phyloP scores from a whole-genome alignment of 2,113 vertebrate genomes.

The Eurystomus gularis region DNA sequence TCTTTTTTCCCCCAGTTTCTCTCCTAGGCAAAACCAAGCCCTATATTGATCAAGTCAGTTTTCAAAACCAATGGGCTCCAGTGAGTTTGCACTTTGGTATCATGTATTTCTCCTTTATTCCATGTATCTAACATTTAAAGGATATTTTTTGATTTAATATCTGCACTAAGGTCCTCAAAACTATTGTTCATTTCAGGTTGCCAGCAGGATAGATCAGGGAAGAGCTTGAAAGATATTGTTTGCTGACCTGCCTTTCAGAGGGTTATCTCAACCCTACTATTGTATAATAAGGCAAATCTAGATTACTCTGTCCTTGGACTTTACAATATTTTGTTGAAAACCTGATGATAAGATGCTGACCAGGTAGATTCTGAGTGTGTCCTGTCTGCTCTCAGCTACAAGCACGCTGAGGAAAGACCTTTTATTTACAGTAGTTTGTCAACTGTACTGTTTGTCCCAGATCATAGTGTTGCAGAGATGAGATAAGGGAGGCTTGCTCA shows the following conservation, averaged over 20 bases:
- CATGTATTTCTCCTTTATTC: background rate
- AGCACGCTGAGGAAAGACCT: background rate
- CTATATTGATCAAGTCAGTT: background rate
- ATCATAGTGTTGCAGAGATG: background rate
- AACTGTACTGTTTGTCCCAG: background rate
- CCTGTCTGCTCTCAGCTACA: background rate
- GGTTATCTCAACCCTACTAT: background rate
- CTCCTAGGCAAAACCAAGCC: background rate
- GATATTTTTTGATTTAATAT: background rate
- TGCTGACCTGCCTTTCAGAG: background rate
- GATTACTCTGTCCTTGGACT: background rate
- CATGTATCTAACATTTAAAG: background rate
- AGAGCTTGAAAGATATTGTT: background rate
- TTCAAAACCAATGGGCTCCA: background rate
- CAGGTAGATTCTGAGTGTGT: background rate
- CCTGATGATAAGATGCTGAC: background rate
- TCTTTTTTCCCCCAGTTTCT: background rate
- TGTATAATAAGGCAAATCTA: background rate
- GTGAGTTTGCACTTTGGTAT: background rate
- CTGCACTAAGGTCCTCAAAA: background rate
- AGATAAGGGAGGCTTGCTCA: background rate
- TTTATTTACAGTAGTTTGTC: background rate
- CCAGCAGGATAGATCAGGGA: background rate
- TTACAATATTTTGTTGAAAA: background rate
- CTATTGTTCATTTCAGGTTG: background rate